phyloP scores from a whole-genome alignment of 2,888 invertebrate species.

The Ashinkailepas kermadecensis region DNA sequence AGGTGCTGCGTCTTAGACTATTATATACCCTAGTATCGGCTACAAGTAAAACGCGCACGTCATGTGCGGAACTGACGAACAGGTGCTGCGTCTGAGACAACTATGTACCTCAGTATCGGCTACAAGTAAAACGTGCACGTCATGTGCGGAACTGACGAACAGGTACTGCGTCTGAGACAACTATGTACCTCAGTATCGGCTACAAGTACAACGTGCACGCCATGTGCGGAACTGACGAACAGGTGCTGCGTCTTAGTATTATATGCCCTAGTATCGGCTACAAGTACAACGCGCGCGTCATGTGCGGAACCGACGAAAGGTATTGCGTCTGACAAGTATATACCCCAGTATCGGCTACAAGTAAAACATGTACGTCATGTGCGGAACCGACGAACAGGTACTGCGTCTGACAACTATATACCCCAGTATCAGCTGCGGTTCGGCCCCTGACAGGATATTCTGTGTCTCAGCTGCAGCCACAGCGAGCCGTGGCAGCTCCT shows the following conservation, averaged over 20 bases:
- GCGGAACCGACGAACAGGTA: conserved; percentile 9
- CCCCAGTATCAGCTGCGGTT: background rate
- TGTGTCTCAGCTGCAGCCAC: no score
- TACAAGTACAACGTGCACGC: conserved; percentile 19
- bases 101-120: background rate
- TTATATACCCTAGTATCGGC: no score
- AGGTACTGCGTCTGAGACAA: no score
- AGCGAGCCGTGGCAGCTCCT: no score
- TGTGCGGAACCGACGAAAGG: conserved; percentile 10
- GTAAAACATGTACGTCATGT: conserved; percentile 14
- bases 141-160: conserved; percentile 12
- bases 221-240: conserved; percentile 12
- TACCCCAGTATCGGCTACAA: background rate
- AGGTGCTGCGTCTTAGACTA: no score
- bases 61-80: conserved; percentile 10
- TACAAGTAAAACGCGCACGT: conserved; percentile 17
- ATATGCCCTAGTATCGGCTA: conserved; percentile 6
- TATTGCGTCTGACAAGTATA: no score
- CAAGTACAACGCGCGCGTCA: conserved; percentile 15
- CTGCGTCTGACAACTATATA: no score
- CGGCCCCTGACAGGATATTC: no score
- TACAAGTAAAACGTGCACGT: conserved; percentile 19
- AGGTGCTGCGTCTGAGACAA: no score
- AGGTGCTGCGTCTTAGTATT: no score
- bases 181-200: background rate